Conservation (phyloP, 1,140 invertebrate species). For the Drosophila subobscura region DNA sequence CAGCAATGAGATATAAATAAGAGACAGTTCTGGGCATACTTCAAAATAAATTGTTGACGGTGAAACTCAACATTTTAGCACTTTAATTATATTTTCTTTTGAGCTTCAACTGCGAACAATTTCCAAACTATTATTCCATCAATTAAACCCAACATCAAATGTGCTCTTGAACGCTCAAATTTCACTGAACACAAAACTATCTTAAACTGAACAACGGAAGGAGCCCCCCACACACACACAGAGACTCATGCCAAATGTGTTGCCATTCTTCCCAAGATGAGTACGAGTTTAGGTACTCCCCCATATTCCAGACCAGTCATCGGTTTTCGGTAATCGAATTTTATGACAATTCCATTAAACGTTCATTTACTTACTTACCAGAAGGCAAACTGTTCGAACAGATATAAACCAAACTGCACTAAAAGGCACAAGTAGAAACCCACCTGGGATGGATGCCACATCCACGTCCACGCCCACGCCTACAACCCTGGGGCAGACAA, state of each 20-base stretch:
- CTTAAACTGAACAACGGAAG: background rate
- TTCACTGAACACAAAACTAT: background rate
- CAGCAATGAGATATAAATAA: too few species aligned
- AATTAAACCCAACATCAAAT: too few species aligned
- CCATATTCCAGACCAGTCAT: conserved; percentile 17
- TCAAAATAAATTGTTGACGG: too few species aligned
- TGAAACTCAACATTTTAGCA: too few species aligned
- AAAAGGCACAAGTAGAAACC: conserved; percentile 2
- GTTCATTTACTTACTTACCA: conserved; percentile 37
- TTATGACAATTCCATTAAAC: conserved; percentile 53
- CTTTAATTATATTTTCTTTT: too few species aligned
- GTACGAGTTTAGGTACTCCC: too few species aligned
- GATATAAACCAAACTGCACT: background rate
- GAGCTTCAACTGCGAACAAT: too few species aligned
- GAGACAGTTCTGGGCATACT: too few species aligned
- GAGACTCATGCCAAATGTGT: conserved; percentile 5
- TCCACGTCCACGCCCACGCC: conserved; percentile 21
- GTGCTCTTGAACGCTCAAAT: too few species aligned
- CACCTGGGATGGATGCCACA: conserved; percentile 3
- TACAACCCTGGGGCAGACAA: conserved; percentile 23
- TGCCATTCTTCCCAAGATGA: background rate
- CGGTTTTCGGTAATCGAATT: conserved; percentile 42
- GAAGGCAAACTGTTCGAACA: conserved; percentile 30
- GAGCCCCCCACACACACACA: conserved; percentile 35
- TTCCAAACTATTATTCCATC: too few species aligned